Conservation (phyloP, 2,888 invertebrate species). For the Atherix ibis region DNA sequence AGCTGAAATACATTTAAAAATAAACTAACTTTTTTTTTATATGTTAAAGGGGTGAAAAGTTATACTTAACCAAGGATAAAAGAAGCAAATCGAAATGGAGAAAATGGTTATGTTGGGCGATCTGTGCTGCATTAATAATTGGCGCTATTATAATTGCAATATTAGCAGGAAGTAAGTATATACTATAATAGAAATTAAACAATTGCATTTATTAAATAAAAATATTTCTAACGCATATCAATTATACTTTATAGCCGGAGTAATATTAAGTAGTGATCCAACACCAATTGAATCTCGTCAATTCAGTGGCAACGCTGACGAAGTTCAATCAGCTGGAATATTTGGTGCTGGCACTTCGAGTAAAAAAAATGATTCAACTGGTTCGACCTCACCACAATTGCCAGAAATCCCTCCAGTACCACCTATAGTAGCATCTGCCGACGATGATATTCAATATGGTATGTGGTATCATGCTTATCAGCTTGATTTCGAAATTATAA, state of each 20-base stretch:
- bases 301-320: constrained; percentile 36
- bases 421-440: constrained; percentile 20
- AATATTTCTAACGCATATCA: too few species aligned
- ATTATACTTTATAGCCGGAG: constrained; percentile 41
- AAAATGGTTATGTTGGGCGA: constrained; percentile 50
- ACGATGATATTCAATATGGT: constrained; percentile 41
- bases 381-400: constrained; percentile 11
- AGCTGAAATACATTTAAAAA: too few species aligned
- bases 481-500: background rate
- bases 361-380: constrained; percentile 5
- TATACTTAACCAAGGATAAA: constrained; percentile 69
- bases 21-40: too few species aligned
- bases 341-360: constrained; percentile 18
- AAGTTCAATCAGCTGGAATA: constrained; percentile 34
- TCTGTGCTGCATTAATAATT: constrained; percentile 46
- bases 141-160: constrained; percentile 54
- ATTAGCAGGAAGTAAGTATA: constrained; percentile 53
- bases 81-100: constrained; percentile 51
- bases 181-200: too few species aligned
- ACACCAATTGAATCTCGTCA: constrained; percentile 41
- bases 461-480: constrained; percentile 14
- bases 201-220: background rate
- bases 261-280: constrained; percentile 48
- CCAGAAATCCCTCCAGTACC: constrained; percentile 13
- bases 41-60: constrained; percentile 59